Evolutionary conservation across 2,797 vertebrate genomes (phyloP).

Genomic region (Phoeniculus purpureus): DNA sequence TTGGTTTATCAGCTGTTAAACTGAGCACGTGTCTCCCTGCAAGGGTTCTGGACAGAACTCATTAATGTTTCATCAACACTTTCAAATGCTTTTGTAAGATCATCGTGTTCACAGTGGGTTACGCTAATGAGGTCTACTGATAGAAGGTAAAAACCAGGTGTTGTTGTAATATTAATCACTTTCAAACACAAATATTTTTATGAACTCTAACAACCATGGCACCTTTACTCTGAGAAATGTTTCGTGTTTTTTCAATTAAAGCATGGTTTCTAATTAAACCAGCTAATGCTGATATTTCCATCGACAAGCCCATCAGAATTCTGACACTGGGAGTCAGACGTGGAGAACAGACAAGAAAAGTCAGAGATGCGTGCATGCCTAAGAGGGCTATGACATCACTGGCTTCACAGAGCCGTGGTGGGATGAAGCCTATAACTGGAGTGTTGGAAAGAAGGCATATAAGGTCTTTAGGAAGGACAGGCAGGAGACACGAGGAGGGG

Average conservation of each 20-base stretch:
- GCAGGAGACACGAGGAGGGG: no score
- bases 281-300: background rate
- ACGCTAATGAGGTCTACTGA: conserved; percentile 8
- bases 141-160: background rate
- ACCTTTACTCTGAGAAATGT: background rate
- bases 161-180: background rate
- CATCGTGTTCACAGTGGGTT: conserved; percentile 1
- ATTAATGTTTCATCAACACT: conserved; percentile 56
- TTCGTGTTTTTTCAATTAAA: background rate
- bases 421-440: no score
- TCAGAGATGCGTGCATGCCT: no score
- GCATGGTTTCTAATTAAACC: background rate
- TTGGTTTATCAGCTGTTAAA: conserved; percentile 50
- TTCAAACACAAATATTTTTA: conserved; percentile 18
- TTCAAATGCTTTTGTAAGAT: conserved; percentile 21
- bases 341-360: no score
- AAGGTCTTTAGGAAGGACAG: no score
- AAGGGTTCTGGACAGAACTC: conserved; percentile 6
- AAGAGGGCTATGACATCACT: no score
- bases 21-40: background rate
- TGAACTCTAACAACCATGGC: background rate
- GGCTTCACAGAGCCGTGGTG: no score
- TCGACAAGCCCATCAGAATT: conserved; percentile 10
- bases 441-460: no score
- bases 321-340: background rate